These are phyloP conservation scores for Platycheirus rosarum DNA, from an alignment of 2,888 invertebrate species.

Conservation along the genomic window DNA sequence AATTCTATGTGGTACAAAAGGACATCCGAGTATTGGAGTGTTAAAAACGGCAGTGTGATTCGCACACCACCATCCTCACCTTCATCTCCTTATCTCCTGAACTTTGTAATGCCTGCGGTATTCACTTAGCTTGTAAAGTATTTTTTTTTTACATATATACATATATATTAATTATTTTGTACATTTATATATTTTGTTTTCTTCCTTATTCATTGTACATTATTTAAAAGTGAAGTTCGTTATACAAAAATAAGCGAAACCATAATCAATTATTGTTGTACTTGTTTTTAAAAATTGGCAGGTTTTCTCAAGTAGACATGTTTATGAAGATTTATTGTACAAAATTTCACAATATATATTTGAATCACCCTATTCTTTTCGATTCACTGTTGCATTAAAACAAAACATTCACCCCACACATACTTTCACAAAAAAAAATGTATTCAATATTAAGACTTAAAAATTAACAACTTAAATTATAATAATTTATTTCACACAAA, in stretches of 20 bases:
- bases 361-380: constrained; percentile 14
- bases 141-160: constrained; percentile 41
- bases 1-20: constrained; percentile 98
- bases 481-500: constrained; percentile 67
- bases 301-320: not conserved
- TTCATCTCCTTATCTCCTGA: constrained; percentile 13
- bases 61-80: constrained; percentile 12
- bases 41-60: constrained; percentile 44
- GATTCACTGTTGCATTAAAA: constrained; percentile 34
- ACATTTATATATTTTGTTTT: constrained; percentile 53
- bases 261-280: constrained; percentile 11
- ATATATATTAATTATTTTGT: constrained; percentile 53
- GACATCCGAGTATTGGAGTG: constrained; percentile 88
- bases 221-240: constrained; percentile 21
- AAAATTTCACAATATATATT: constrained; percentile 5
- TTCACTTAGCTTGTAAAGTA: constrained; percentile 72
- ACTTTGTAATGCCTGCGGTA: constrained; percentile 69
- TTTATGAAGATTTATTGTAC: constrained; percentile 1
- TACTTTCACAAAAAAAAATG: constrained; percentile 25
- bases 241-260: constrained; percentile 11
- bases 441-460: constrained; percentile 67
- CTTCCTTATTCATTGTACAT: constrained; percentile 62
- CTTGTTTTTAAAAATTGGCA: not conserved
- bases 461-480: constrained; percentile 54
- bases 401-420: constrained; percentile 18